These are phyloP conservation scores for Procambarus clarkii DNA, from an alignment of 1,140 invertebrate species.

Conservation along the genomic window DNA sequence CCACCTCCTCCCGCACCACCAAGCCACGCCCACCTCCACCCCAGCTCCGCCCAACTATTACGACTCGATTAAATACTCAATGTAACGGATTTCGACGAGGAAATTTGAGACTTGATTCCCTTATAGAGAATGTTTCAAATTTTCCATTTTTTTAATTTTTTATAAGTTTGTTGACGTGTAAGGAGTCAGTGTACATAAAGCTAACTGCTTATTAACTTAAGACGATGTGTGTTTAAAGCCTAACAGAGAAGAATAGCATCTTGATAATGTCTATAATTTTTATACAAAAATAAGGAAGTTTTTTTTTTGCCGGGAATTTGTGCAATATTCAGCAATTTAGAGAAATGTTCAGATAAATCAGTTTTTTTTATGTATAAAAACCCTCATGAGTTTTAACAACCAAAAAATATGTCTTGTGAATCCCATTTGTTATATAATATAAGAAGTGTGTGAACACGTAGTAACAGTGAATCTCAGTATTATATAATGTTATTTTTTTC, in stretches of 20 bases:
- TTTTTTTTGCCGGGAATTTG: conserved; percentile 24
- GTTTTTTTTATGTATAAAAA: not conserved
- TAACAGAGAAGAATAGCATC: not conserved
- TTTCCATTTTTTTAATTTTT: conserved; percentile 8
- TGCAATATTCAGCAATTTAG: conserved; percentile 30
- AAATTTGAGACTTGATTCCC: conserved; percentile 3
- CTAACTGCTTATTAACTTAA: conserved; percentile 10
- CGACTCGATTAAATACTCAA: conserved; percentile 64
- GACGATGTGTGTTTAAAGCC: not conserved
- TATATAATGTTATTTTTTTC: not conserved
- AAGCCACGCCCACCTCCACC: conserved; percentile 47
- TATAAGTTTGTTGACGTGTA: conserved; percentile 11
- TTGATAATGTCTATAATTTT: not conserved
- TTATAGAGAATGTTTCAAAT: not conserved
- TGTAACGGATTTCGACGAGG: conserved; percentile 33
- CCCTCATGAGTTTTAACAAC: not conserved
- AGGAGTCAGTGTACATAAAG: conserved; percentile 24
- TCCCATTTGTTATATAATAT: not conserved
- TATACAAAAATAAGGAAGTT: not conserved
- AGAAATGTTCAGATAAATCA: not conserved
- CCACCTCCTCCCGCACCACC: conserved; percentile 61
- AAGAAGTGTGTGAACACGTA: not conserved
- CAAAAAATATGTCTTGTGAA: not conserved
- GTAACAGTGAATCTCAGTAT: conserved; percentile 24
- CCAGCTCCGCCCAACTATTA: conserved; percentile 67